Base-by-base conservation (phyloP, 2,797 vertebrate species). In the Cheracebus regulus region DNA sequence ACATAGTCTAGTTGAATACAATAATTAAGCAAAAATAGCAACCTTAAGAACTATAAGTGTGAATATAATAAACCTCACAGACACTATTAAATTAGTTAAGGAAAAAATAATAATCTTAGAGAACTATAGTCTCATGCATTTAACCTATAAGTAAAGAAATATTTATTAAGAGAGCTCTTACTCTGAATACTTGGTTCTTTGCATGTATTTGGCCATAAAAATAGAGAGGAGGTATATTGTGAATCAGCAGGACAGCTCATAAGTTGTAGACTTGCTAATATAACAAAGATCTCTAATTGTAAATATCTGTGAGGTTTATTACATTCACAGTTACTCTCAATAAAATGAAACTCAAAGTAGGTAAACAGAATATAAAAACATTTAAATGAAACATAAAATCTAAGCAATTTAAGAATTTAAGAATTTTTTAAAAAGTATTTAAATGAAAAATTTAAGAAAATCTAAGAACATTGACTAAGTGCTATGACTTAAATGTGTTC, bases 161-260 rank as follows among this genome's bases (percentile, higher is more conserved):
- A 76, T 75, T 67, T 84, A 61, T 79, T 83, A 61, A 79, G 1
- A 44, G 2, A 82, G 5, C 11, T 67, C 4, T 61, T 72, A 36
- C 44, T 80, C 12, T 55, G 0, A 50, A 7, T 46, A 36, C 9
- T 88, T 79, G 15, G 7, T 82, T 83, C 5, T 76, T 91, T 91
- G 10, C 26, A 41, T 75, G 20, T 44, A 7, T 57, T n/a, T 17
- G 17, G 3, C 17, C 5, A 44, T 19, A 33, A 7, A 73, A 70
- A 86, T 26, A 57, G 13, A 70, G 9, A 64, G 4, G 5, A 52
- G 5, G 22, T 4, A 0, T 24, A 39, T 1, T n/a, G 2, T 44
- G 2, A 19, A 41, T 78, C 17, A 55, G 1, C 5, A 90, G 22
- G 13, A 22, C 5, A 22, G 1, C 6, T 81, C 20, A 6, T 80